Conservation (phyloP, 2,113 vertebrate species). For the Ornithorhynchus anatinus region DNA sequence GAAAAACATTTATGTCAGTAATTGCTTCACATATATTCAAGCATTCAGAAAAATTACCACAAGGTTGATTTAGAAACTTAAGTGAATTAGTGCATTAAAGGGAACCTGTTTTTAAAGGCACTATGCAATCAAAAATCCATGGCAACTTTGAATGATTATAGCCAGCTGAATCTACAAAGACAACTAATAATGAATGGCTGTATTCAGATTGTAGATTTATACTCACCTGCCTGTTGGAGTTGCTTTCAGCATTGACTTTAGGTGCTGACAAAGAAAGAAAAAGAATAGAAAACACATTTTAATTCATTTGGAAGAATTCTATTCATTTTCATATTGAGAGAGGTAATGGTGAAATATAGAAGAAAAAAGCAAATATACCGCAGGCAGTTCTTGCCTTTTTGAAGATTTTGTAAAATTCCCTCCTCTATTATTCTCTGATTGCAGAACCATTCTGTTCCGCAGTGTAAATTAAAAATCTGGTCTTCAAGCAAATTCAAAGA, state of each 20-base stretch:
- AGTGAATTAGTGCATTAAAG: too few relatives aligned
- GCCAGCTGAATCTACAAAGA: rapidly evolving
- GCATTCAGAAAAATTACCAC: neutral
- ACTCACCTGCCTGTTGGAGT: slow-evolving; percentile 87
- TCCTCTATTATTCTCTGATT: too few relatives aligned
- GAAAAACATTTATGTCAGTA: too few relatives aligned
- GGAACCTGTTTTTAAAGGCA: rapidly evolving
- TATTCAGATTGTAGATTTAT: neutral
- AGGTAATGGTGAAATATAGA: too few relatives aligned
- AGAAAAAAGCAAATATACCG: too few relatives aligned
- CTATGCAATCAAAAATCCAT: rapidly evolving
- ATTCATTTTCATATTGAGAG: too few relatives aligned
- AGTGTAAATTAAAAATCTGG: too few relatives aligned
- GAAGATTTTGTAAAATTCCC: neutral
- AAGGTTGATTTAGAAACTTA: too few relatives aligned
- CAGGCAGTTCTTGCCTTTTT: neutral
- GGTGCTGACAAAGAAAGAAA: slow-evolving; percentile 60
- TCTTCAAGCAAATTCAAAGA: too few relatives aligned
- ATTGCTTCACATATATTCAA: too few relatives aligned
- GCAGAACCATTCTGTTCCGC: too few relatives aligned
- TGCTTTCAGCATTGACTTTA: slow-evolving; percentile 79
- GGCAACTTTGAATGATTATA: rapidly evolving
- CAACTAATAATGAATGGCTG: rapidly evolving
- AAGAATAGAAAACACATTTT: neutral
- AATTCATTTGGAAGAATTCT: neutral